A percentile compares a stretch with the other conserved stretches of the same genome.
These are phyloP conservation scores for Lepilemur septentrionalis DNA, from an alignment of 2,797 vertebrate genomes.

Conservation along the genomic window DNA sequence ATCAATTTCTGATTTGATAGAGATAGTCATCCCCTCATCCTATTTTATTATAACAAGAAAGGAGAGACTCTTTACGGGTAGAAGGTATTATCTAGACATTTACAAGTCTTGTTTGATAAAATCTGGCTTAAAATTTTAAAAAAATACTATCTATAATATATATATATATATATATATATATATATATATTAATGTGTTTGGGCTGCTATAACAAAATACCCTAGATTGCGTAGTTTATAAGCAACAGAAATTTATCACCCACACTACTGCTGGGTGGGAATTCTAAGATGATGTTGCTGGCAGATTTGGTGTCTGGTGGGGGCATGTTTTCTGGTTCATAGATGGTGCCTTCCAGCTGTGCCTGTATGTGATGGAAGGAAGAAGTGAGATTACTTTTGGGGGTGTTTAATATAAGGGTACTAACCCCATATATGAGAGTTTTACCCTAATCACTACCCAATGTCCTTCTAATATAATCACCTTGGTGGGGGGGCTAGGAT, in stretches of 20 bases:
- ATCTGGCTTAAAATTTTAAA: not conserved
- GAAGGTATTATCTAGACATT: not conserved
- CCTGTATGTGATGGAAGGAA: not conserved
- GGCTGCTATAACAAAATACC: not conserved
- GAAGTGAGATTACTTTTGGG: not conserved
- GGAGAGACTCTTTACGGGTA: not conserved
- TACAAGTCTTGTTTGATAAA: not conserved
- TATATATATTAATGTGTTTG: not conserved
- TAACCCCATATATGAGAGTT: not conserved
- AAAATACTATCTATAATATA: not conserved
- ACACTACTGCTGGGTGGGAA: not conserved
- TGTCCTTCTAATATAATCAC: not conserved
- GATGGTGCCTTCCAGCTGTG: not conserved
- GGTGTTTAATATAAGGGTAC: not conserved
- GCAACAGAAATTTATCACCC: not conserved
- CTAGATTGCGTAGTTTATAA: not conserved
- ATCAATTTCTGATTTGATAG: not conserved
- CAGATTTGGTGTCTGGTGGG: not conserved
- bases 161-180: not conserved
- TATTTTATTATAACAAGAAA: not conserved
- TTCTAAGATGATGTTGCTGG: not conserved
- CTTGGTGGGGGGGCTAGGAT: not conserved
- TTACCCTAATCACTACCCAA: not conserved
- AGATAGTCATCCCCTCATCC: not conserved
- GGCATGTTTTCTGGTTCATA: not conserved